Base-by-base conservation (phyloP, 2,888 invertebrate species). In the Athrips mouffetella region DNA sequence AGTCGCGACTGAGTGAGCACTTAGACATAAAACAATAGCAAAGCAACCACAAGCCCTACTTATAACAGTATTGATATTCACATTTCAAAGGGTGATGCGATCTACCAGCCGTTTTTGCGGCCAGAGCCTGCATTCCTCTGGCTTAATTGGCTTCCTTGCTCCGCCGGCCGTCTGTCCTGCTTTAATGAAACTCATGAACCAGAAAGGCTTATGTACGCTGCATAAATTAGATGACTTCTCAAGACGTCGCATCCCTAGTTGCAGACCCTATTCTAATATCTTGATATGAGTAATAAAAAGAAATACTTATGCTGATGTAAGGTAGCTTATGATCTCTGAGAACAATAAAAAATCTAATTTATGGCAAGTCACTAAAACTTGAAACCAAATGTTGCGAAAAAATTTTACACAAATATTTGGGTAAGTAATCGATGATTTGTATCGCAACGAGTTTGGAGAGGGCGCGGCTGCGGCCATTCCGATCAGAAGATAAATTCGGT, bases 401-500 rank as follows among this genome's bases (percentile, higher is more conserved):
- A 60, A 53, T 56, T 50, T 54, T 55, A 58, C 56, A n/a, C 58
- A 63, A 63, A 65, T 60, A 53, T 60, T 59, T 58, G 52, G 56
- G 57, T 56, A 57, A 61, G 60, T 64, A 56, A 65, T 62, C 58
- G 67, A 62, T 66, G 59, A 62, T 60, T 58, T 62, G 60, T 63
- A 63, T 65, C 60, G 54, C 54, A 63, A 61, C 58, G 57, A 61
- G 60, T 62, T 55, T 50, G 31, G 48, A 57, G 57, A 54, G 59
- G 57, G 57, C 58, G 54, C 54, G 48, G 53, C 50, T 48, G 49
- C 47, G 42, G 51, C 63, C 57, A 59, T 63, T 60, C 55, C 55
- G 58, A 62, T 59, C 59, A 58, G 59, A 55, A 70, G 69, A 77
- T 75, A 74, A 73, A 76, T 72, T 74, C 69, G 66, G 72, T 73